Evolutionary conservation across 53 echinoderm and acorn worm species (phyloP), one percentile per base, ranked within the genome.

Genomic region (Echinometra lucunter): DNA sequence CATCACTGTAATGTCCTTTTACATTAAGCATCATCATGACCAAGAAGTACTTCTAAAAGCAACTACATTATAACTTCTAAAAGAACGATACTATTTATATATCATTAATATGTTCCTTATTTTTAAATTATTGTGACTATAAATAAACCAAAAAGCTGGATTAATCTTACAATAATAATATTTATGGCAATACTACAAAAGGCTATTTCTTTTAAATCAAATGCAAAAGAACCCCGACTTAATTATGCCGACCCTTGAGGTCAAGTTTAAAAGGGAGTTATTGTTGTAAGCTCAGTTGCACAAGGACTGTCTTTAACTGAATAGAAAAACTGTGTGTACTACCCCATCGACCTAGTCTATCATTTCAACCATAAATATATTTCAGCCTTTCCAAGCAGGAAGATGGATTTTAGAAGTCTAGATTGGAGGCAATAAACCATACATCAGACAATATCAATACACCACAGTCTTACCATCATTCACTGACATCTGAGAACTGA

Each of bases 351-450:
- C 19, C 0, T 18, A 78, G 11, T 42, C 1, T 12, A 13, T 35
- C 13, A 15, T 72, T 3, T 72, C 44, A 47, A 85, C 6, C 49
- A 13, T 0, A 12, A 85, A 28, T 45, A 85, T 28, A 85, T 85
- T 49, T 30, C 53, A 28, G 49, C 49, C 27, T 21, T 49, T 49
- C 11, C 45, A 49, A n/a, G 42, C 78, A 12, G 21, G 3, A 3
- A 85, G 85, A 85, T 30, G 85, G 85, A 85, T 47, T 28, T 85
- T 2, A 85, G 10, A 49, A 27, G 45, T 49, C 49, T 85, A 85
- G 85, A 85, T 85, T 85, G n/a, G 40, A 85, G 85, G 45, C 85
- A 85, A 49, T 85, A n/a, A 85, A 7, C 45, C 85, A 49, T 85
- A 49, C 85, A 85, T 85, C 53, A 85, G 49, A 85, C 49, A 82